Evolutionary conservation across 2,888 invertebrate genomes (phyloP).

Genomic region (Urechis unicinctus): DNA sequence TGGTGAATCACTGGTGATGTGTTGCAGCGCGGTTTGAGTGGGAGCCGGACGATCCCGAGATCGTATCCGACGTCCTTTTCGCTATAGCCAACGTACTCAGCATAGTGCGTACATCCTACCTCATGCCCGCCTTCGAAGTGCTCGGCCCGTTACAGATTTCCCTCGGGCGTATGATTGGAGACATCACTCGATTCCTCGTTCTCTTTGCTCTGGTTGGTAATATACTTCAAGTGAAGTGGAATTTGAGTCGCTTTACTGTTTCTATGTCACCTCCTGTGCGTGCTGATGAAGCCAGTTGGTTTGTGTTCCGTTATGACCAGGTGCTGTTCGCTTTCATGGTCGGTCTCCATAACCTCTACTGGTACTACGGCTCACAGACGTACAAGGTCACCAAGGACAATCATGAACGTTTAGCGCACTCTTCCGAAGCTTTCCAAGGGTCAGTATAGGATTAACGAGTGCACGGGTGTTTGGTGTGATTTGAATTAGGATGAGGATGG

Average conservation of each 20-base stretch:
- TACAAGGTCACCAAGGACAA: constrained; percentile 29
- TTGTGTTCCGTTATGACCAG: constrained; percentile 7
- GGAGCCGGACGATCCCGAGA: constrained; percentile 22
- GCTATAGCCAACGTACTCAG: constrained; percentile 25
- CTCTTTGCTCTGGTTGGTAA: constrained; percentile 23
- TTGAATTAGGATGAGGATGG: no score
- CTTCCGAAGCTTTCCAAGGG: constrained; percentile 50
- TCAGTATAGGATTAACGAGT: constrained; percentile 18
- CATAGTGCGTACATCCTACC: constrained; percentile 25
- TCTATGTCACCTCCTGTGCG: no score
- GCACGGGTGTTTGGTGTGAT: no score
- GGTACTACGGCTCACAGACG: constrained; percentile 22
- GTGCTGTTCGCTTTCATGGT: constrained; percentile 27
- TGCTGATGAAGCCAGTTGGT: no score
- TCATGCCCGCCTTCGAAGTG: constrained; percentile 26
- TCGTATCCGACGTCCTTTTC: constrained; percentile 25
- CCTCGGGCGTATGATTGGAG: constrained; percentile 21
- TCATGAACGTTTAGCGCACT: constrained; percentile 30
- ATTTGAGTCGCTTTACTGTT: not conserved
- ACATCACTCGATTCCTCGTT: constrained; percentile 24
- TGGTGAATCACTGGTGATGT: not conserved
- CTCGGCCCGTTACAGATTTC: constrained; percentile 28
- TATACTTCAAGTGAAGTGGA: not conserved
- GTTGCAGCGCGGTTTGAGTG: constrained; percentile 22
- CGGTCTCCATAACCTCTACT: constrained; percentile 25